A percentile compares a stretch with the other conserved stretches of the same genome.
phyloP scores from a whole-genome alignment of 2,113 vertebrate species.

The Microtus montanus region DNA sequence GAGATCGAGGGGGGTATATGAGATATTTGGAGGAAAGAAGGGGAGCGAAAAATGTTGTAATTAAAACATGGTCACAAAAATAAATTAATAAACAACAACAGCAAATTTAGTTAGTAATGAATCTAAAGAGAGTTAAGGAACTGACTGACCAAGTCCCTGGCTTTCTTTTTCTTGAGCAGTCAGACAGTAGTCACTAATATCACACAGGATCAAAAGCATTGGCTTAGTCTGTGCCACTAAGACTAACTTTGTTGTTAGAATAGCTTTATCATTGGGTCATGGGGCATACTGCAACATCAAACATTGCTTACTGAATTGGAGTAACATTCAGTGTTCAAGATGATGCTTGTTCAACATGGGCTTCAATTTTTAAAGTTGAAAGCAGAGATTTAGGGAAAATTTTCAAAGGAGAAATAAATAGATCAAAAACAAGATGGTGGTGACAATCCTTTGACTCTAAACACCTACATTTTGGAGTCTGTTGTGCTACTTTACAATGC shows the following conservation, averaged over 20 bases:
- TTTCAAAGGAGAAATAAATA: background rate
- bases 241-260: background rate
- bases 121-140: background rate
- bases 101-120: background rate
- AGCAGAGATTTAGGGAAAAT: background rate
- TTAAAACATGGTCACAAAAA: background rate
- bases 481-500: background rate
- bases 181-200: background rate
- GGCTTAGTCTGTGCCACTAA: background rate
- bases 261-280: background rate
- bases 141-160: background rate
- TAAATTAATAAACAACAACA: background rate
- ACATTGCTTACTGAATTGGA: background rate
- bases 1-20: no score
- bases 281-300: background rate
- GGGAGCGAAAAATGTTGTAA: background rate
- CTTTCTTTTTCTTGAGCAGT: background rate
- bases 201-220: background rate
- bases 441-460: background rate
- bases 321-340: conserved; percentile 14
- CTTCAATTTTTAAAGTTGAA: background rate
- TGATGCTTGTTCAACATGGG: background rate
- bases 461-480: background rate
- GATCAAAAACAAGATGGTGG: background rate
- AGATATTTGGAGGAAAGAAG: background rate